Conservation (phyloP, 2,888 invertebrate species). For the Netelia inedita region DNA sequence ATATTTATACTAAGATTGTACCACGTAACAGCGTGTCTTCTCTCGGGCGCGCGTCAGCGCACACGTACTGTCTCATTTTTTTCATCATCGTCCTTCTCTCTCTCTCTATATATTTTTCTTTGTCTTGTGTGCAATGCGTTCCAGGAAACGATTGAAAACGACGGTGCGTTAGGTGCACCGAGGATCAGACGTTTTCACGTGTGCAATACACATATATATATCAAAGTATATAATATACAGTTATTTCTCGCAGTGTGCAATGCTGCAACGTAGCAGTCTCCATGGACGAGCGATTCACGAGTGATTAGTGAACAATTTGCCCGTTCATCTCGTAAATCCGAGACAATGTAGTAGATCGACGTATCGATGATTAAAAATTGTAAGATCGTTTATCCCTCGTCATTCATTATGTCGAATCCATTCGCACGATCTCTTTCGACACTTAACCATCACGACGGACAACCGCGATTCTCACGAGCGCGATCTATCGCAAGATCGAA, state of each 20-base stretch:
- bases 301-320: constrained; percentile 6
- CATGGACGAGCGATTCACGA: constrained; percentile 6
- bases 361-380: neutral
- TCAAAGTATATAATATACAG: neutral
- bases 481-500: too few relatives aligned
- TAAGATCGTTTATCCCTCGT: too few relatives aligned
- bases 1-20: neutral
- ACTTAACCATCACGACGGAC: too few relatives aligned
- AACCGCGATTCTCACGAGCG: too few relatives aligned
- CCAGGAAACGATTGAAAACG: constrained; percentile 57
- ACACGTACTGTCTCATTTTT: constrained; percentile 3
- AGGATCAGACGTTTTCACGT: constrained; percentile 32
- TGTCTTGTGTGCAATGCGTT: constrained; percentile 47
- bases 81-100: constrained; percentile 17
- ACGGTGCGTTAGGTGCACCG: constrained; percentile 40
- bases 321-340: constrained; percentile 3
- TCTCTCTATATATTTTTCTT: neutral
- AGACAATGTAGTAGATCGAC: neutral
- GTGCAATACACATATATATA: constrained; percentile 15
- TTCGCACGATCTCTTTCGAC: too few relatives aligned
- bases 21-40: constrained; percentile 45
- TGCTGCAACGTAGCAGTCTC: neutral
- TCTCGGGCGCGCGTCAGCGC: constrained; percentile 28
- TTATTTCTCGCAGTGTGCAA: neutral
- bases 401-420: too few relatives aligned